Base-by-base conservation (phyloP, 2,113 vertebrate species). In the Serinus canaria region DNA sequence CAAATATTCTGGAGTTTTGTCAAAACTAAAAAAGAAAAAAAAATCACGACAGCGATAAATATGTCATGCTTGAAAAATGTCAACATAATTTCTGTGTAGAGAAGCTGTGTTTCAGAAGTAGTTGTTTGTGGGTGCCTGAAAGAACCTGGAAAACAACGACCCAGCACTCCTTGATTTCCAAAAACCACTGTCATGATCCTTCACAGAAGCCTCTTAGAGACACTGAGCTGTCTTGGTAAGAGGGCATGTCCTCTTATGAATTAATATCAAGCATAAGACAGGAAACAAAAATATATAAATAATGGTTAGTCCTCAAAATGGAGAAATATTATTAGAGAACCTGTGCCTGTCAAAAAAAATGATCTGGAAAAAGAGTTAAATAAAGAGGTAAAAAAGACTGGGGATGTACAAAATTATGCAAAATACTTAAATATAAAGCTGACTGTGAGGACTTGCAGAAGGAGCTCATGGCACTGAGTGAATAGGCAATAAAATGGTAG, bases 401-500 rank as follows among this genome's bases (percentile, higher is more conserved):
- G 19, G 15, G 47, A 44, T 15, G 6, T 55, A 68, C 39, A 92
- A 89, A 93, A 95, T 94, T 92, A 68, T 49, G 33, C 80, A 87
- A 35, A 47, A 77, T 90, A 74, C 33, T 89, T 87, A 89, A 83
- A 77, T 89, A 56, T 83, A 81, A 87, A 78, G 24, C 64, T 81
- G 64, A 58, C 47, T 83, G 39, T 33, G 35, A 93, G 56, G 44
- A 89, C 46, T 80, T 94, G 37, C 37, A 76, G 73, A 89, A 90
- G 56, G 41, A 85, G 49, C 49, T 80, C 82, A 53, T 88, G 78
- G 56, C 39, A 74, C 13, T 56, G 68, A 90, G 25, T 62, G 83
- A 96, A 90, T 70, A 90, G 60, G 80, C 23, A 92, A 89, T 95
- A 90, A 95, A 97, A 94, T 60, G 35, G 50, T 94, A 94, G 88